Percentiles rank a stretch among this genome's conserved stretches.
Evolutionary conservation across 2,797 vertebrate genomes (phyloP).

Genomic region (Tangara arthus): DNA sequence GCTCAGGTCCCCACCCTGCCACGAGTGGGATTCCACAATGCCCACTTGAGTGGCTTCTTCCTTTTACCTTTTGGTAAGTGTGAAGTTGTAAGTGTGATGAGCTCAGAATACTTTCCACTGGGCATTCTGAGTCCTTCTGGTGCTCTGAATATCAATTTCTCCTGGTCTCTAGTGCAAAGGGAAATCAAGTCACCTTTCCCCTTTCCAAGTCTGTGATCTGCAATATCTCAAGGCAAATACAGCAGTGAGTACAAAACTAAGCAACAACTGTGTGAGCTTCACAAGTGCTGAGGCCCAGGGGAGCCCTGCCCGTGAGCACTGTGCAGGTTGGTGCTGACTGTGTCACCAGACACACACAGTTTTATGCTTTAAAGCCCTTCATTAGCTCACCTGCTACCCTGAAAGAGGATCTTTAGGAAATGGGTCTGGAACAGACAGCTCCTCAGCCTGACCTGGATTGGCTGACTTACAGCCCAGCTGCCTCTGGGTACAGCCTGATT

Average conservation of each 20-base stretch:
- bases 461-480: accelerated
- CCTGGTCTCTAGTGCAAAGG: neutral
- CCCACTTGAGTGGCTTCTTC: slow-evolving; percentile 10
- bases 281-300: neutral
- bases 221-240: neutral
- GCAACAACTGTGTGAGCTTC: neutral
- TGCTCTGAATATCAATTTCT: neutral
- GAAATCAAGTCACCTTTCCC: neutral
- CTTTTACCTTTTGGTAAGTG: slow-evolving; percentile 27
- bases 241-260: neutral
- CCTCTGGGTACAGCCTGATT: neutral
- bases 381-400: neutral
- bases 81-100: neutral
- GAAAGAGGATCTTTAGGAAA: neutral
- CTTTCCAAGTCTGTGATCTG: neutral
- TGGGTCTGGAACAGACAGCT: neutral
- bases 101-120: slow-evolving; percentile 33
- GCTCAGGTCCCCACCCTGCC: neutral
- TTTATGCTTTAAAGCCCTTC: neutral
- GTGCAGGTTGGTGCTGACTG: neutral
- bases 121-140: neutral
- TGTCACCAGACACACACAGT: neutral
- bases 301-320: neutral
- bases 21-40: slow-evolving; percentile 5
- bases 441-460: neutral